Evolutionary conservation across 2,113 vertebrate genomes (phyloP).

Genomic region (Cyprinodon variegatus): DNA sequence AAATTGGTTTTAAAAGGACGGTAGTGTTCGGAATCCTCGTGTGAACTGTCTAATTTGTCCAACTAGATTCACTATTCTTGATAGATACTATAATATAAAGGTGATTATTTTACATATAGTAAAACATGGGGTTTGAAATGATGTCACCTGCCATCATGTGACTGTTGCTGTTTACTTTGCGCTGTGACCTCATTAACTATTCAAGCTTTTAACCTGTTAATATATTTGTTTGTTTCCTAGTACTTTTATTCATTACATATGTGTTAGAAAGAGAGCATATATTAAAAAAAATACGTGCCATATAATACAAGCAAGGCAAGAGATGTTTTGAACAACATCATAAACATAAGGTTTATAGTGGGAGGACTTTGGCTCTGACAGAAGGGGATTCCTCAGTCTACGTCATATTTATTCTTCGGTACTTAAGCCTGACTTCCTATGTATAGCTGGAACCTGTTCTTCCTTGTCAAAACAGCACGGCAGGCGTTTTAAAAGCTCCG

Average conservation of each 20-base stretch:
- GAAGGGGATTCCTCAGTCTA: slow-evolving; percentile 39
- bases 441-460: slow-evolving; percentile 52
- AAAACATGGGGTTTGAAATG: not conserved
- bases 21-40: not conserved
- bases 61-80: slow-evolving; percentile 3
- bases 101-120: not conserved
- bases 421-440: slow-evolving; percentile 36
- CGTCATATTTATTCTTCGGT: slow-evolving; percentile 11
- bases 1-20: not conserved
- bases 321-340: slow-evolving; percentile 1
- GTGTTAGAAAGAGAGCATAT: not conserved
- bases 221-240: not conserved
- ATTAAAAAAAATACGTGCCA: not conserved
- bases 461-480: slow-evolving; percentile 28
- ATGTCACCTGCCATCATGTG: not conserved
- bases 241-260: not conserved
- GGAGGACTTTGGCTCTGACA: slow-evolving; percentile 26
- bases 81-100: slow-evolving; percentile 9
- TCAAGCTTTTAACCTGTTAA: fast-evolving
- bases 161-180: not conserved
- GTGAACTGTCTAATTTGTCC: slow-evolving; percentile 13
- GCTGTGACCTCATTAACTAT: not conserved
- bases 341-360: slow-evolving; percentile 6
- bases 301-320: slow-evolving; percentile 1
- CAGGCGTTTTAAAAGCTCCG: not conserved